Conservation (phyloP, 1,140 invertebrate species). For the Drosophila pandora region DNA sequence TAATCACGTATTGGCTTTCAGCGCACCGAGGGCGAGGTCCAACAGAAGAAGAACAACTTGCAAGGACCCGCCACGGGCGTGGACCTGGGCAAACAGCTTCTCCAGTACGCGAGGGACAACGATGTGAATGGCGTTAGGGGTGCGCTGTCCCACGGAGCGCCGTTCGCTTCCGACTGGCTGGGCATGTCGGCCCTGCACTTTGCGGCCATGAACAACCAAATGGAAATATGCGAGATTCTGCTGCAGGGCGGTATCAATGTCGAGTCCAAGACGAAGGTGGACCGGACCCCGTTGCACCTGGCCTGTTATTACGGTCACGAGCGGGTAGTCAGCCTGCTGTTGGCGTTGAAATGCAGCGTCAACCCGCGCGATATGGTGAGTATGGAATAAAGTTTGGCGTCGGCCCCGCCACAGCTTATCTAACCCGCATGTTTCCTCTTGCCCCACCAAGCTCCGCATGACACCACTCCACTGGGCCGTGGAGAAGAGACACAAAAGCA, state of each 20-base stretch:
- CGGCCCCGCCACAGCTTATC: neutral
- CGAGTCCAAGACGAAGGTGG: conserved; percentile 96
- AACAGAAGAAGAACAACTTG: conserved; percentile 48
- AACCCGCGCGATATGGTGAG: conserved; percentile 93
- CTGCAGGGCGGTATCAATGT: conserved; percentile 93
- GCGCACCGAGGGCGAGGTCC: conserved; percentile 71
- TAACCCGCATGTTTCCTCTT: conserved; percentile 15
- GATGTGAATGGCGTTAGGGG: conserved; percentile 90
- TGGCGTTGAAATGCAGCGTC: conserved; percentile 91
- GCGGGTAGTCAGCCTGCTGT: conserved; percentile 90
- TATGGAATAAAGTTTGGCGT: neutral
- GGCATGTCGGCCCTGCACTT: conserved; percentile 95
- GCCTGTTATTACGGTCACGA: conserved; percentile 94
- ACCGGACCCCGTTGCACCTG: conserved; percentile 94
- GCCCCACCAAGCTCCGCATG: conserved; percentile 90
- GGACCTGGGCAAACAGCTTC: conserved; percentile 89
- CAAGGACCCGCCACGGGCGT: conserved; percentile 63
- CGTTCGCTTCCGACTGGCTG: conserved; percentile 96
- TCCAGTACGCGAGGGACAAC: conserved; percentile 91
- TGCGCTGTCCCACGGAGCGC: conserved; percentile 94
- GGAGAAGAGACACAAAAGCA: conserved; percentile 90
- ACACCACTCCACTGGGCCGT: conserved; percentile 98
- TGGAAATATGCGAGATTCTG: conserved; percentile 92
- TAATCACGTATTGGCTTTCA: conserved; percentile 14
- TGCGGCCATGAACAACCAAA: conserved; percentile 92